Percentiles rank a stretch among this genome's conserved stretches.
Evolutionary conservation across 2,797 vertebrate genomes (phyloP).

Genomic region (Dendrocincla tyrannina): DNA sequence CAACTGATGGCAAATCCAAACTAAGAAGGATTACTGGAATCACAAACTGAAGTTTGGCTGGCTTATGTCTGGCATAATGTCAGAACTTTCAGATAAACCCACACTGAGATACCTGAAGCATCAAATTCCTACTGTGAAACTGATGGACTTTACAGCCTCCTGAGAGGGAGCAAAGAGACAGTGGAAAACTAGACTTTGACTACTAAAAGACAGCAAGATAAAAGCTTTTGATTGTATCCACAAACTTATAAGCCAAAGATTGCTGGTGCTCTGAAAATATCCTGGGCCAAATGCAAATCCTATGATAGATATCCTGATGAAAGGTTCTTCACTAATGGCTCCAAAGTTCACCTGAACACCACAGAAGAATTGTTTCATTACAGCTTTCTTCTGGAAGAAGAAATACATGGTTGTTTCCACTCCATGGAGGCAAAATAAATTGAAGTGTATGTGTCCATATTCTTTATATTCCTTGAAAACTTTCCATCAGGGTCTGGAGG

Average conservation of each 20-base stretch:
- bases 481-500: neutral
- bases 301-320: neutral
- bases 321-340: neutral
- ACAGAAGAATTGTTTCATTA: neutral
- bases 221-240: neutral
- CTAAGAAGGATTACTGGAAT: neutral
- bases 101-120: neutral
- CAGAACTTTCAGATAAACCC: neutral
- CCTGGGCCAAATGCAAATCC: neutral
- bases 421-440: neutral
- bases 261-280: neutral
- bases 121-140: neutral
- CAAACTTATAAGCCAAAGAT: neutral
- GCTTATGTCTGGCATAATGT: neutral
- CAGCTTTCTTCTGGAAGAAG: neutral
- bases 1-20: neutral
- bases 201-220: neutral
- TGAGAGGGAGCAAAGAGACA: neutral
- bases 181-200: neutral
- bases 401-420: neutral
- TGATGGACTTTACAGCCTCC: neutral
- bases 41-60: neutral
- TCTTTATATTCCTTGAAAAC: neutral
- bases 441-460: neutral
- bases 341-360: neutral